Percentiles rank a stretch among this genome's conserved stretches.
Conservation (phyloP, 2,113 vertebrate species). For the Trochalopteron elliotii region DNA sequence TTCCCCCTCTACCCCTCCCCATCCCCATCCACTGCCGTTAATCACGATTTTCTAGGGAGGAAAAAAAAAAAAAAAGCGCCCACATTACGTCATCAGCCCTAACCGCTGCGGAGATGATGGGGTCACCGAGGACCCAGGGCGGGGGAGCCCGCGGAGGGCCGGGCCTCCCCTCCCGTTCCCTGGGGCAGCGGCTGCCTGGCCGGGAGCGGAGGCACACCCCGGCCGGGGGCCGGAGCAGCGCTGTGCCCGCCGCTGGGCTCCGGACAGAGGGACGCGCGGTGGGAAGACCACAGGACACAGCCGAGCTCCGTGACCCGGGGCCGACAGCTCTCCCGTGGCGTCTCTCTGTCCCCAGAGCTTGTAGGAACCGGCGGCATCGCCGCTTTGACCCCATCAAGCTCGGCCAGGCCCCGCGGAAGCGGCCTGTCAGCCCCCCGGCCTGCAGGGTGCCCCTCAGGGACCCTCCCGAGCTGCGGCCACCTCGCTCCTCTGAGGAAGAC, state of each 20-base stretch:
- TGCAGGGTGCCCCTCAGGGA: not conserved
- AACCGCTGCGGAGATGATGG: not conserved
- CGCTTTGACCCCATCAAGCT: not conserved
- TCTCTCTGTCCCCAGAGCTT: no score
- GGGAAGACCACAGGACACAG: not conserved
- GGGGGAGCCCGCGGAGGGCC: not conserved
- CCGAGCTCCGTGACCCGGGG: not conserved
- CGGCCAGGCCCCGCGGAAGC: not conserved
- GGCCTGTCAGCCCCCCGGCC: not conserved
- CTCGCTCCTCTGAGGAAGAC: not conserved
- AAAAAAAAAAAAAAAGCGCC: not conserved
- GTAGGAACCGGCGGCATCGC: not conserved
- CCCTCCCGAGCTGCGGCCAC: not conserved
- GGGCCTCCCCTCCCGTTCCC: not conserved
- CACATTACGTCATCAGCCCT: not conserved
- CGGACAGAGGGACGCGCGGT: not conserved
- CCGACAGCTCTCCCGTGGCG: not conserved
- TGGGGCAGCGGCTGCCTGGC: not conserved
- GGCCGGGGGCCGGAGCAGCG: not conserved
- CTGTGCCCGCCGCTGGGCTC: not conserved
- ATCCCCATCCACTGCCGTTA: not conserved
- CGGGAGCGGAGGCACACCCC: not conserved
- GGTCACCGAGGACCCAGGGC: not conserved
- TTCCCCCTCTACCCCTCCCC: not conserved
- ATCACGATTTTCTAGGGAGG: not conserved